phyloP scores from a whole-genome alignment of 2,888 invertebrate species.

The Andrena bucephala region DNA sequence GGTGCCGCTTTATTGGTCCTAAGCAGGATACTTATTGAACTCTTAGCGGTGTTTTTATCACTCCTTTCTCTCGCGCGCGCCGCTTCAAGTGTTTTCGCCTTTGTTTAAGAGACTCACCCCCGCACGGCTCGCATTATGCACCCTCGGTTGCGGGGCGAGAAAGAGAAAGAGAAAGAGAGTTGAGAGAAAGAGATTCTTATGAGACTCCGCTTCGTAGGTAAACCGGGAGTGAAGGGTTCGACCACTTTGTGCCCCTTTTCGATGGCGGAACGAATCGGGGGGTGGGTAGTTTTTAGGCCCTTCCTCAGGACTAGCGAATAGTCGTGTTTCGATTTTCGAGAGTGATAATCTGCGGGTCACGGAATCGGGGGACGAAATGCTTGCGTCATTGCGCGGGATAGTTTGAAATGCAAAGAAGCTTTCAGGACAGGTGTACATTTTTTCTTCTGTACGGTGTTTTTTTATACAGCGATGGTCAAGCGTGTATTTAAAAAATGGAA shows the following conservation, averaged over 20 bases:
- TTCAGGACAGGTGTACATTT: neutral
- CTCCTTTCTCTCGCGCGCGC: conserved; percentile 70
- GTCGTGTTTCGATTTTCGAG: neutral
- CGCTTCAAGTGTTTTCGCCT: conserved; percentile 78
- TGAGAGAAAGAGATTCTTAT: conserved; percentile 65
- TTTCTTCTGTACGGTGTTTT: too few species aligned
- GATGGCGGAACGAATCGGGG: neutral
- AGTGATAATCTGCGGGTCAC: neutral
- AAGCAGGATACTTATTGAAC: conserved; percentile 84
- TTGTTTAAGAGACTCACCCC: conserved; percentile 73
- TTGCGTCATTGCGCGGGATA: too few species aligned
- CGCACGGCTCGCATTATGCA: conserved; percentile 59
- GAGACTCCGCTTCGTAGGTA: conserved; percentile 60
- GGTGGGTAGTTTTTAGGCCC: neutral
- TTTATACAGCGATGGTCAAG: too few species aligned
- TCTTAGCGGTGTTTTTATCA: conserved; percentile 81
- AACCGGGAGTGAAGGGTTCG: conserved; percentile 68
- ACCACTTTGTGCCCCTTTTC: conserved; percentile 66
- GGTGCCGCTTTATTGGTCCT: conserved; percentile 81
- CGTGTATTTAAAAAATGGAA: too few species aligned
- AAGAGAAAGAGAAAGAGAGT: conserved; percentile 7
- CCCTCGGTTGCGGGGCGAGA: conserved; percentile 47
- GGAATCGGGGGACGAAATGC: neutral
- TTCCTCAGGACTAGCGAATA: neutral
- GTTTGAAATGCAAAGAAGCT: neutral